A percentile compares a stretch with the other conserved stretches of the same genome.
Conservation (phyloP, 2,797 vertebrate genomes). For the Neosilurus hyrtlii region DNA sequence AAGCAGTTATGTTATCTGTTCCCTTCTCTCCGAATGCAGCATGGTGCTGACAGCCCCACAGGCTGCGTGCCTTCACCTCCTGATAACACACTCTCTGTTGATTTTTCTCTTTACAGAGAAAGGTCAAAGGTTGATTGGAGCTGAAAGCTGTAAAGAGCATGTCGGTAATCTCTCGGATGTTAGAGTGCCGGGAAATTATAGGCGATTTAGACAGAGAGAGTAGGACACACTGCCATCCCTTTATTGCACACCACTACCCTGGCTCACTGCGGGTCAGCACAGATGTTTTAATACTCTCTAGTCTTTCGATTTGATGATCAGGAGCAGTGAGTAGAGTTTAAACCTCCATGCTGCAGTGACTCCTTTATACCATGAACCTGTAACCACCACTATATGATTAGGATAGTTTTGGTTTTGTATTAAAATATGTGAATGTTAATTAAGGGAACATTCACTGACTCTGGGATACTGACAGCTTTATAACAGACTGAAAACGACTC, state of each 20-base stretch:
- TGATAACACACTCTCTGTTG: not conserved
- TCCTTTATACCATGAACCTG: not conserved
- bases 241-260: not conserved
- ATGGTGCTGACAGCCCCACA: not conserved
- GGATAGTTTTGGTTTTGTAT: not conserved
- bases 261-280: not conserved
- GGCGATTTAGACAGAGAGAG: not conserved
- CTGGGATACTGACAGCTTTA: not conserved
- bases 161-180: constrained; percentile 12
- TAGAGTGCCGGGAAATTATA: not conserved
- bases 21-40: not conserved
- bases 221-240: not conserved
- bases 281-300: no score
- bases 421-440: not conserved
- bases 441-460: not conserved
- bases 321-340: not conserved
- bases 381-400: not conserved
- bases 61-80: not conserved
- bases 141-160: constrained; percentile 12
- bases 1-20: not conserved
- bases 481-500: not conserved
- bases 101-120: not conserved
- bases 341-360: not conserved
- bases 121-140: not conserved
- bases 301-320: not conserved